Evolutionary conservation across 2,888 invertebrate genomes (phyloP).

Genomic region (Volucella inflata): DNA sequence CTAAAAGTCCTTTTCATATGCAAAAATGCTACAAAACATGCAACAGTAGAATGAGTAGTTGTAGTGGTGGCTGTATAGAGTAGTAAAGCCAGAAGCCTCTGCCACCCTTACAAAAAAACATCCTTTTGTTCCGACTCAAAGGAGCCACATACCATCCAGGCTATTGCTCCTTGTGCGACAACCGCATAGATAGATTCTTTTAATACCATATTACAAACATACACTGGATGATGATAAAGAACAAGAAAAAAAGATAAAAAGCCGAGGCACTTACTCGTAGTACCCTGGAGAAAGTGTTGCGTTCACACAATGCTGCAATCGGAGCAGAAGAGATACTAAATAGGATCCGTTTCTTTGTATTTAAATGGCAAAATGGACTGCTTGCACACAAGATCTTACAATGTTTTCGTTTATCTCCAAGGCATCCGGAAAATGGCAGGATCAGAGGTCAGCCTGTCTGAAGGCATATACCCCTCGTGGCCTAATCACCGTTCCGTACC

Average conservation of each 20-base stretch:
- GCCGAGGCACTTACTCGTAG: not conserved
- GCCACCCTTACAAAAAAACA: constrained; percentile 24
- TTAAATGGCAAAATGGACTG: too few species aligned
- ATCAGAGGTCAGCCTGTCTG: too few species aligned
- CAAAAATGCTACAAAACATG: constrained; percentile 58
- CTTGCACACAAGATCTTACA: too few species aligned
- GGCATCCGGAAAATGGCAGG: too few species aligned
- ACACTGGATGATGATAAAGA: not conserved
- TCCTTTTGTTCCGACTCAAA: constrained; percentile 65
- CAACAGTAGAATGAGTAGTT: constrained; percentile 66
- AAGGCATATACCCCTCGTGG: too few species aligned
- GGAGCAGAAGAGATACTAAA: too few species aligned
- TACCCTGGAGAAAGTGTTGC: too few species aligned
- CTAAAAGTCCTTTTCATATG: constrained; percentile 69
- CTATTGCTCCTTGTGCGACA: constrained; percentile 66
- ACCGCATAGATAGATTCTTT: constrained; percentile 66
- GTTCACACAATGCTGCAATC: too few species aligned
- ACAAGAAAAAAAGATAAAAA: constrained; percentile 12
- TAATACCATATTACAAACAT: constrained; percentile 64
- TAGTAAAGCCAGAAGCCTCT: not conserved
- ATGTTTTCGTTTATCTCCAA: too few species aligned
- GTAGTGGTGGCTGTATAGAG: too few species aligned
- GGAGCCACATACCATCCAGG: constrained; percentile 58
- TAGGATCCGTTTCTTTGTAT: too few species aligned
- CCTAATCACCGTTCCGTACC: too few species aligned